Evolutionary conservation across 2,888 invertebrate genomes (phyloP).

Genomic region (Octonoba sinensis): DNA sequence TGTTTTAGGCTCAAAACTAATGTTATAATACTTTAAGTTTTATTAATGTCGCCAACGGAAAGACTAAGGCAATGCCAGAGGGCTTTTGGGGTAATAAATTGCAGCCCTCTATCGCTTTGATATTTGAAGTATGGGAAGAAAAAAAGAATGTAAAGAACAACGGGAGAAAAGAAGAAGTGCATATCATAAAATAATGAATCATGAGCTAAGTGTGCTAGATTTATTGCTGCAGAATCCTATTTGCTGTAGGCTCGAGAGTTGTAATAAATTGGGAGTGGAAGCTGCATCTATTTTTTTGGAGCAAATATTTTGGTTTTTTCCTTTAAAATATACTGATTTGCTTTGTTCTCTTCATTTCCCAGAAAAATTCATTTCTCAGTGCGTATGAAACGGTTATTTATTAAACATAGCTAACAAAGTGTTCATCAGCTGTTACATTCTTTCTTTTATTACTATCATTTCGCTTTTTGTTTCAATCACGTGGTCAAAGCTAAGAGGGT

Average conservation of each 20-base stretch:
- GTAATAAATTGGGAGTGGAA: slow-evolving; percentile 54
- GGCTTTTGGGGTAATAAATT: slow-evolving; percentile 45
- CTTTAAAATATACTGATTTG: slow-evolving; percentile 4
- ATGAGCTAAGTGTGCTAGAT: slow-evolving; percentile 38
- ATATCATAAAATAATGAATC: slow-evolving; percentile 64
- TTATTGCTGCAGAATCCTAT: slow-evolving; percentile 52
- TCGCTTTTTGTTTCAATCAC: too few species aligned
- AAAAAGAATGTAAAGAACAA: too few species aligned
- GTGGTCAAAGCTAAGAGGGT: too few species aligned
- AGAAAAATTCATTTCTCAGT: neutral
- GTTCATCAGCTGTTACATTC: slow-evolving; percentile 14
- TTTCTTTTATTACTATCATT: too few species aligned
- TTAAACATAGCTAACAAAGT: slow-evolving; percentile 39
- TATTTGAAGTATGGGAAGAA: slow-evolving; percentile 3
- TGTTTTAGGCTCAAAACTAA: slow-evolving; percentile 52
- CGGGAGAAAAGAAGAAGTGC: slow-evolving; percentile 26
- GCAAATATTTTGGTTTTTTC: slow-evolving; percentile 8
- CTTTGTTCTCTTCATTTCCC: slow-evolving; percentile 1
- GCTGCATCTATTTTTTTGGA: slow-evolving; percentile 24
- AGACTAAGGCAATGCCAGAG: slow-evolving; percentile 18
- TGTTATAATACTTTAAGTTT: slow-evolving; percentile 65
- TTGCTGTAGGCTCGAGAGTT: slow-evolving; percentile 39
- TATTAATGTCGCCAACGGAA: slow-evolving; percentile 55
- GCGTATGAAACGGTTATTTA: slow-evolving; percentile 36
- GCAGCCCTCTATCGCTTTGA: slow-evolving; percentile 14